Conservation (phyloP, 2,797 vertebrate genomes). For the Heliangelus exortis region DNA sequence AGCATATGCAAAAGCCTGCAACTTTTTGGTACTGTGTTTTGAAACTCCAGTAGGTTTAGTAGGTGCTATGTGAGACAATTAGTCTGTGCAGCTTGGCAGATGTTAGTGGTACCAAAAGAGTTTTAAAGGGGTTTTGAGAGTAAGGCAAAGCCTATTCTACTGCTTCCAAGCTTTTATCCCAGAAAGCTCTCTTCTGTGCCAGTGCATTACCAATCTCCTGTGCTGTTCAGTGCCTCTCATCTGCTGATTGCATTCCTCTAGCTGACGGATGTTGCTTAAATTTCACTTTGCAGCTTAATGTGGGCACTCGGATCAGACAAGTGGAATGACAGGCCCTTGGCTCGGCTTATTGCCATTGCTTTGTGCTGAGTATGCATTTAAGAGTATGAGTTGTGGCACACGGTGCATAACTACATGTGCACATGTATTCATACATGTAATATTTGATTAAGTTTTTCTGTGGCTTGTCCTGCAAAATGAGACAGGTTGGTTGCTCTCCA, state of each 20-base stretch:
- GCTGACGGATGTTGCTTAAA: not conserved
- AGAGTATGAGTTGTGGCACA: rapidly evolving
- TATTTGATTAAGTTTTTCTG: not conserved
- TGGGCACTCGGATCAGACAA: not conserved
- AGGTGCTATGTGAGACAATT: not conserved
- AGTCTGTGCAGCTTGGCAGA: not conserved
- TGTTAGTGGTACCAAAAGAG: not conserved
- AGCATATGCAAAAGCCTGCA: not conserved
- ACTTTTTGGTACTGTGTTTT: not conserved
- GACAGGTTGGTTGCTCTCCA: not conserved
- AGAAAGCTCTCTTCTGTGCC: not conserved
- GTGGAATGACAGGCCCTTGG: constrained; percentile 32
- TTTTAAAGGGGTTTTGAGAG: not conserved
- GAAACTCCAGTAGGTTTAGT: not conserved
- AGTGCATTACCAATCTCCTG: not conserved
- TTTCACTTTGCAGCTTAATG: constrained; percentile 14
- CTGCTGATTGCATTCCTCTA: not conserved
- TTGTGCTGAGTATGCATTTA: rapidly evolving
- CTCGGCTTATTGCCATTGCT: not conserved
- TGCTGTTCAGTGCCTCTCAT: not conserved
- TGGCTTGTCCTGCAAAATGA: not conserved
- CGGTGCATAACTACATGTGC: rapidly evolving
- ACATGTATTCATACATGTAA: rapidly evolving
- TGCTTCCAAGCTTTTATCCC: not conserved
- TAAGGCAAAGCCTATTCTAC: not conserved